Percentiles rank a stretch among this genome's conserved stretches.
These are phyloP conservation scores for Nerophis ophidion DNA, from an alignment of 2,113 vertebrate genomes.

Conservation along the genomic window DNA sequence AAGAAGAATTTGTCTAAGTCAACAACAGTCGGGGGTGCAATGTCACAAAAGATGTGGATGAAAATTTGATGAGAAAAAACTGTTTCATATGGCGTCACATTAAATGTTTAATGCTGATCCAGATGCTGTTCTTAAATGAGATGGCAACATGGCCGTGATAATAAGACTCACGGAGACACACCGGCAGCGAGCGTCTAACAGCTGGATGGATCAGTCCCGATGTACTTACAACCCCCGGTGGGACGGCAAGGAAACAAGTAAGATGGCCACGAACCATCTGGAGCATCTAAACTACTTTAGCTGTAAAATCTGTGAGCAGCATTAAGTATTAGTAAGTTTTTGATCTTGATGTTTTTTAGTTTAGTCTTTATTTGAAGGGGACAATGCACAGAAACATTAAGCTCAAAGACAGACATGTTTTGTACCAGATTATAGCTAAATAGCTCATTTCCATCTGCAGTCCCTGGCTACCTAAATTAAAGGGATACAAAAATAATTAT, in stretches of 20 bases:
- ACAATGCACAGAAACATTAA: too few species aligned
- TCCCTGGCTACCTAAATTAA: too few species aligned
- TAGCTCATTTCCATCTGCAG: too few species aligned
- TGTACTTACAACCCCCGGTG: slow-evolving; percentile 20
- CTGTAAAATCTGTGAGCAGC: slow-evolving; percentile 33
- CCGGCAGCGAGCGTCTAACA: slow-evolving; percentile 12
- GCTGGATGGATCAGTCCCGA: slow-evolving; percentile 12
- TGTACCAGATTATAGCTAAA: too few species aligned
- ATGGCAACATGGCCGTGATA: slow-evolving; percentile 52
- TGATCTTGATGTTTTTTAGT: too few species aligned
- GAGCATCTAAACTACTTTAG: slow-evolving; percentile 17
- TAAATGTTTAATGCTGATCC: slow-evolving; percentile 70
- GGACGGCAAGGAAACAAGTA: slow-evolving; percentile 1
- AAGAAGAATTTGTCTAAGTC: background rate
- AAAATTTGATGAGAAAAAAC: slow-evolving; percentile 62
- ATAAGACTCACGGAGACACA: slow-evolving; percentile 36
- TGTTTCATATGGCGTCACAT: slow-evolving; percentile 46
- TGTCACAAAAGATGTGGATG: slow-evolving; percentile 41
- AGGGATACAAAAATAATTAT: too few species aligned
- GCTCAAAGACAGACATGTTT: too few species aligned
- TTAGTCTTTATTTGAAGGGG: too few species aligned
- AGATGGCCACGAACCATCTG: slow-evolving; percentile 16
- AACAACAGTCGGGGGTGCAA: slow-evolving; percentile 17
- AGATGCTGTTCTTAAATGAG: slow-evolving; percentile 69
- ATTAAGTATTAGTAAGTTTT: background rate